phyloP scores from a whole-genome alignment of 1,140 invertebrate genomes.

The Harpegnathos saltator region DNA sequence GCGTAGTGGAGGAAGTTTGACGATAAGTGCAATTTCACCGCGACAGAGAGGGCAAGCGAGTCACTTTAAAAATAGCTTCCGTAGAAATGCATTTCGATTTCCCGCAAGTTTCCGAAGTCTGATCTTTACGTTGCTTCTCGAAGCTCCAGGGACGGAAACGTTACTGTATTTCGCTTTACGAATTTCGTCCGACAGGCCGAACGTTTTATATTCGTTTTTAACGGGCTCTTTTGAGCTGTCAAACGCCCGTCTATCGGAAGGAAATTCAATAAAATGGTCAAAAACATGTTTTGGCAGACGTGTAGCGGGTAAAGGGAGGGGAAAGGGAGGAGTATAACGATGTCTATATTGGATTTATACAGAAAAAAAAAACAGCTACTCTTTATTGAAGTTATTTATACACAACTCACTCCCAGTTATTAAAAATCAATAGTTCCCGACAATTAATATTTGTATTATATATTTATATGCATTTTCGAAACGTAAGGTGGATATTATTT shows the following conservation, averaged over 20 bases:
- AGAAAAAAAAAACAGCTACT: conserved; percentile 39
- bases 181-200: conserved; percentile 51
- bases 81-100: conserved; percentile 60
- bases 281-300: conserved; percentile 59
- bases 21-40: conserved; percentile 56
- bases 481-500: neutral
- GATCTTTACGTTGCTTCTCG: conserved; percentile 56
- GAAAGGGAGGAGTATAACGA: conserved; percentile 1
- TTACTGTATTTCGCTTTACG: conserved; percentile 52
- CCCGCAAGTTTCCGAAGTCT: conserved; percentile 49
- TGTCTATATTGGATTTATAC: conserved; percentile 40
- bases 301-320: neutral
- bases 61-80: conserved; percentile 60
- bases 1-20: conserved; percentile 48
- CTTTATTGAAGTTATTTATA: conserved; percentile 50
- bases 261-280: conserved; percentile 61
- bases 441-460: conserved; percentile 51
- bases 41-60: conserved; percentile 37
- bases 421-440: conserved; percentile 53
- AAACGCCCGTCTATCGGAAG: conserved; percentile 51
- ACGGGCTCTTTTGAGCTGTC: conserved; percentile 50
- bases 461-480: conserved; percentile 11
- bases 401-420: conserved; percentile 24
- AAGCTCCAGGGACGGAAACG: conserved; percentile 44
- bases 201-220: conserved; percentile 62